Conservation (phyloP, 2,888 invertebrate species). For the Dryobota labecula region DNA sequence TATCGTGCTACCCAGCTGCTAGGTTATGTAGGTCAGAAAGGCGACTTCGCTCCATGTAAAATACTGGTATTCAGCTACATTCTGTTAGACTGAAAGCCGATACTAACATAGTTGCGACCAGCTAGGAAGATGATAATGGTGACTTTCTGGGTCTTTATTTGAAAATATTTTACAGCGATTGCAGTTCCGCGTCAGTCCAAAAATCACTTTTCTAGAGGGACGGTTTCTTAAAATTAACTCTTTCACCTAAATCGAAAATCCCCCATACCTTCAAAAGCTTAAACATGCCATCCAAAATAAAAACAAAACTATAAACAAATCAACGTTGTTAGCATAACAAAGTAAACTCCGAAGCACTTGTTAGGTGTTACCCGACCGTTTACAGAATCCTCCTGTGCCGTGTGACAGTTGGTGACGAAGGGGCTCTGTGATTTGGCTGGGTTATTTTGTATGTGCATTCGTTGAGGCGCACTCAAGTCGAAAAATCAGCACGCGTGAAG, state of each 20-base stretch:
- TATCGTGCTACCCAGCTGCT: too few relatives aligned
- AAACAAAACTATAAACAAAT: slow-evolving; percentile 79
- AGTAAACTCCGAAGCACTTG: slow-evolving; percentile 77
- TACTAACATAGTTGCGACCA: too few relatives aligned
- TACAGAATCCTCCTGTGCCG: slow-evolving; percentile 65
- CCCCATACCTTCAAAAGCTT: not conserved
- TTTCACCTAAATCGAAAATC: not conserved
- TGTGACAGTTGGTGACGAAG: slow-evolving; percentile 65
- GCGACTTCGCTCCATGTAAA: too few relatives aligned
- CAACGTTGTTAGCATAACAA: slow-evolving; percentile 79
- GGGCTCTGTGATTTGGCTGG: slow-evolving; percentile 70
- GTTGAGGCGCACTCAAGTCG: slow-evolving; percentile 81
- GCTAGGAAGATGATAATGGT: too few relatives aligned
- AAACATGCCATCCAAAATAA: slow-evolving; percentile 61
- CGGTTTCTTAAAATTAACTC: not conserved
- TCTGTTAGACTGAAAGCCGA: too few relatives aligned
- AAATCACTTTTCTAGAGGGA: not conserved
- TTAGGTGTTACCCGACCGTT: slow-evolving; percentile 74
- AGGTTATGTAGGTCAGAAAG: too few relatives aligned
- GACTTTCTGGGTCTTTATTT: not conserved
- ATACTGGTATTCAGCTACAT: too few relatives aligned
- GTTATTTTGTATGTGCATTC: slow-evolving; percentile 78
- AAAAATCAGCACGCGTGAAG: slow-evolving; percentile 85
- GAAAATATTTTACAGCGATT: not conserved
- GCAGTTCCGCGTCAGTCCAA: not conserved